A percentile compares a stretch with the other conserved stretches of the same genome.
Evolutionary conservation across 2,888 invertebrate genomes (phyloP).

Genomic region (Drosophila fulvimacula): DNA sequence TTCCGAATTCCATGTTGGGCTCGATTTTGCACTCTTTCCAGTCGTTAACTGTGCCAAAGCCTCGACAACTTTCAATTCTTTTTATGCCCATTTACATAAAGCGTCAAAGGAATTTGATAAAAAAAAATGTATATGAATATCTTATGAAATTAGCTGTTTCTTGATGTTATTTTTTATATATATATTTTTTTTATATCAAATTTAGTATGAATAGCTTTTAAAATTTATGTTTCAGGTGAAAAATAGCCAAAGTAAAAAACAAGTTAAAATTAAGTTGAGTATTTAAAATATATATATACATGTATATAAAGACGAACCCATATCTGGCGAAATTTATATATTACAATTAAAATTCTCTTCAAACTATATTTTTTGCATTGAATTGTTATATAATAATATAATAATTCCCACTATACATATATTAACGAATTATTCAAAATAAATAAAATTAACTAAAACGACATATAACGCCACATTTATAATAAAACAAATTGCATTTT

Average conservation of each 20-base stretch:
- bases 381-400: too few species aligned
- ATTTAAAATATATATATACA: too few species aligned
- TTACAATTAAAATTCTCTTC: too few species aligned
- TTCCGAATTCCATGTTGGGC: conserved; percentile 21
- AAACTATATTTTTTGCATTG: too few species aligned
- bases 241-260: not conserved
- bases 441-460: conserved; percentile 18
- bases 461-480: conserved; percentile 1
- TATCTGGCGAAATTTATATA: too few species aligned
- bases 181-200: not conserved
- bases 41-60: conserved; percentile 56
- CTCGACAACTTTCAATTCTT: conserved; percentile 63
- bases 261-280: too few species aligned
- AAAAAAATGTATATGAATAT: not conserved
- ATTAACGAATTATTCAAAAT: not conserved
- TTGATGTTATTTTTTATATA: too few species aligned
- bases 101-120: conserved; percentile 9
- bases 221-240: not conserved
- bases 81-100: conserved; percentile 40
- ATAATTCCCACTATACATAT: too few species aligned
- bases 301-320: too few species aligned
- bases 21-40: conserved; percentile 33
- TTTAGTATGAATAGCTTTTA: not conserved
- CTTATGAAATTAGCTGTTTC: not conserved
- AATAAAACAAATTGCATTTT: conserved; percentile 51